These are phyloP conservation scores for Malurus cyaneus DNA, from an alignment of 2,113 vertebrate species.

Conservation along the genomic window DNA sequence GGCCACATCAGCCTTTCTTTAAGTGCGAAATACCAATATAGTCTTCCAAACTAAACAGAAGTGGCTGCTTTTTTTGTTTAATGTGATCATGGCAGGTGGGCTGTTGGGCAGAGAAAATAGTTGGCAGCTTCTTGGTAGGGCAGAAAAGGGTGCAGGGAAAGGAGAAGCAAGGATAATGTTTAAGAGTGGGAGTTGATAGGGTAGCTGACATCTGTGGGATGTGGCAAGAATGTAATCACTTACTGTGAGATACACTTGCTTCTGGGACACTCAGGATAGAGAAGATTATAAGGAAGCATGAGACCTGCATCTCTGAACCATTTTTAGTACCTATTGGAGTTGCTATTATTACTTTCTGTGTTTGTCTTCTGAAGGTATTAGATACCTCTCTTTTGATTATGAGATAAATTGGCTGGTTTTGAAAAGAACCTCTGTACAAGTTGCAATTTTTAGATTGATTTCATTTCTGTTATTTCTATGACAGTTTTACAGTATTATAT, in stretches of 20 bases:
- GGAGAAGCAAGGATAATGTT: not conserved
- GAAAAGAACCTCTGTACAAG: not conserved
- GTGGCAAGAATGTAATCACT: not conserved
- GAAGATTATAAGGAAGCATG: not conserved
- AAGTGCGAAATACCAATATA: not conserved
- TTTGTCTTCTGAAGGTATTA: not conserved
- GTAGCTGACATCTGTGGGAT: not conserved
- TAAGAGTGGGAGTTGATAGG: not conserved
- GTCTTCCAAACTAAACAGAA: not conserved
- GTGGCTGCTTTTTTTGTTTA: not conserved
- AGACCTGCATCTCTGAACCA: not conserved
- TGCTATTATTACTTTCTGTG: not conserved
- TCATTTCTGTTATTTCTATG: not conserved
- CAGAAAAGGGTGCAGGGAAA: not conserved
- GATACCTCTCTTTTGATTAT: not conserved
- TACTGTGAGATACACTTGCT: not conserved
- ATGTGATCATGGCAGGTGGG: not conserved
- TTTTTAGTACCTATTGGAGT: not conserved
- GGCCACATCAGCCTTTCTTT: not conserved
- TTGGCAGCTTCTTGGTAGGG: not conserved
- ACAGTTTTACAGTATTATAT: not conserved
- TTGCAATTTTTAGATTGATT: not conserved
- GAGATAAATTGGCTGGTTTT: not conserved
- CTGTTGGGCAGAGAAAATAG: not conserved
- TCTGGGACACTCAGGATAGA: not conserved